These are phyloP conservation scores for Micropterix aruncella DNA, from an alignment of 2,888 invertebrate species.

Conservation along the genomic window DNA sequence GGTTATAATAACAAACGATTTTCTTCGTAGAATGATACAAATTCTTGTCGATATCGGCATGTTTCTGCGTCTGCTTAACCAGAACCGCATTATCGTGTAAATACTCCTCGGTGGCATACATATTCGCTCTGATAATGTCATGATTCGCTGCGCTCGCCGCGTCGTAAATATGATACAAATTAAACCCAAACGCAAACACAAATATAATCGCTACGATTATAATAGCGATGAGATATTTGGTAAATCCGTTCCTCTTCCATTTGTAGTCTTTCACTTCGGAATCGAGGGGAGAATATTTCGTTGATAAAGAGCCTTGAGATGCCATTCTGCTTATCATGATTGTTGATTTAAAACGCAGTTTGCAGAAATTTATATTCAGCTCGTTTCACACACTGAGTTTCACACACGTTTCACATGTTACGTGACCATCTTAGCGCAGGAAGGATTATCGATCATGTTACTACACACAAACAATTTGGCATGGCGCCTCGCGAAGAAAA, in stretches of 20 bases:
- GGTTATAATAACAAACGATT: conserved; percentile 58
- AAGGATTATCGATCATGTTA: no score
- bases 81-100: background rate
- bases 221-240: no score
- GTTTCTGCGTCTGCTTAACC: background rate
- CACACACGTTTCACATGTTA: no score
- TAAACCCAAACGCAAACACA: background rate
- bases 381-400: no score
- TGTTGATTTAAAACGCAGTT: no score
- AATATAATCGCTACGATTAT: background rate
- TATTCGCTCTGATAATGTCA: background rate
- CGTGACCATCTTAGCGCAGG: no score
- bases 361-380: no score
- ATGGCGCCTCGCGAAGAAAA: no score
- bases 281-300: background rate
- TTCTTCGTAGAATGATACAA: conserved; percentile 9
- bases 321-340: background rate
- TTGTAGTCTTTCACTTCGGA: background rate
- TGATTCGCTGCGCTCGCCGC: background rate
- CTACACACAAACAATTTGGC: no score
- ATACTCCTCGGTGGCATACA: background rate
- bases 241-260: background rate
- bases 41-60: background rate
- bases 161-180: background rate
- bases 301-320: background rate